phyloP scores from a whole-genome alignment of 2,888 invertebrate genomes.

The Torymus auratus region DNA sequence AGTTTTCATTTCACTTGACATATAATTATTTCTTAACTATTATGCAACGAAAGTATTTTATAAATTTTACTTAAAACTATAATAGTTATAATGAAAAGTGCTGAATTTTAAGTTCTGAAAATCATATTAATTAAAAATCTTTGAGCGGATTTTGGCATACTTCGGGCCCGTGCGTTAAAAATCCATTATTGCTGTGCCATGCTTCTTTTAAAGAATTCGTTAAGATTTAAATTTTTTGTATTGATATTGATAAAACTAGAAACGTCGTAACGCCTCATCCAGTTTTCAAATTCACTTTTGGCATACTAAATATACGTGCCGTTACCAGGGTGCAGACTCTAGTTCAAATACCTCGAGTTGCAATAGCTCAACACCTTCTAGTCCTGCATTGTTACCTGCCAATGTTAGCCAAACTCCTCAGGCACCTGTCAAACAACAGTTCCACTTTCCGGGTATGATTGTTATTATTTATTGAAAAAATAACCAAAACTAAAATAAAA shows the following conservation, averaged over 20 bases:
- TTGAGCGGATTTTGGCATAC: constrained; percentile 5
- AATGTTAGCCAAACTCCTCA: constrained; percentile 77
- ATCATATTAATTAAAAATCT: constrained; percentile 25
- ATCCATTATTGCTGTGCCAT: constrained; percentile 41
- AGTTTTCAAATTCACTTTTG: constrained; percentile 65
- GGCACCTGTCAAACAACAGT: constrained; percentile 81
- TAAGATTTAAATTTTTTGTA: constrained; percentile 56
- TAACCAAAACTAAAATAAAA: neutral
- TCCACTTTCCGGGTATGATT: constrained; percentile 86
- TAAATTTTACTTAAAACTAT: no score
- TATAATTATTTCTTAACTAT: neutral
- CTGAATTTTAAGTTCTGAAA: no score
- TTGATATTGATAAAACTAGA: constrained; percentile 63
- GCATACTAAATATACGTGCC: constrained; percentile 65
- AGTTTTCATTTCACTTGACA: constrained; percentile 29
- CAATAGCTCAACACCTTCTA: constrained; percentile 97
- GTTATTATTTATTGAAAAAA: neutral
- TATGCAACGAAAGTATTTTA: neutral
- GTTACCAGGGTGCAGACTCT: constrained; percentile 85
- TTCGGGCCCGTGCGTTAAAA: constrained; percentile 39
- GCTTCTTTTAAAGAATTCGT: constrained; percentile 36
- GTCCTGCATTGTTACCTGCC: constrained; percentile 86
- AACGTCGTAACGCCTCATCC: constrained; percentile 64
- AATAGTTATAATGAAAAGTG: no score
- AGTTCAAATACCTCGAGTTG: constrained; percentile 97